Conservation (phyloP, 2,888 invertebrate species). For the Sepiola atlantica region DNA sequence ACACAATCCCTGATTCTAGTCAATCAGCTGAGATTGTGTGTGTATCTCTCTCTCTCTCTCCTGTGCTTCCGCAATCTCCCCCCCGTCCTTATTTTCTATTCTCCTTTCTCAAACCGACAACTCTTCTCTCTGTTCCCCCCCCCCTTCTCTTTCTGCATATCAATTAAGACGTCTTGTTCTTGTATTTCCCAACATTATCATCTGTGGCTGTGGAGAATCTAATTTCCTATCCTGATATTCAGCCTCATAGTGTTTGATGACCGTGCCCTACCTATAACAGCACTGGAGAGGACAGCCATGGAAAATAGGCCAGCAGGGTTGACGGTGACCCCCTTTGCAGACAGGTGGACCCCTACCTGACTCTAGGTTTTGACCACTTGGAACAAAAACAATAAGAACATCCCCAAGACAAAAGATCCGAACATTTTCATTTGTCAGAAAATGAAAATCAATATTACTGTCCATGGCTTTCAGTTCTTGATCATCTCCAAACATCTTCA, state of each 20-base stretch:
- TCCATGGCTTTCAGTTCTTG: not conserved
- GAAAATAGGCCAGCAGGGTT: not conserved
- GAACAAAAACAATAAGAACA: not conserved
- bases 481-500: not conserved
- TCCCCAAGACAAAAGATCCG: not conserved
- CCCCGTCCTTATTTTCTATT: too few relatives aligned
- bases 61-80: not conserved
- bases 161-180: constrained; percentile 12
- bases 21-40: not conserved
- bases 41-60: not conserved
- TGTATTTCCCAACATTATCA: not conserved
- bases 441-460: not conserved
- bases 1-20: not conserved
- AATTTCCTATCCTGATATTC: not conserved
- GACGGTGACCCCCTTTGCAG: not conserved
- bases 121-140: too few relatives aligned
- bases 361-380: not conserved
- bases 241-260: not conserved
- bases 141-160: not conserved
- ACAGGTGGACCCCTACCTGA: not conserved
- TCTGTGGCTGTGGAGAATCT: not conserved
- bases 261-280: not conserved
- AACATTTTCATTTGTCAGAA: not conserved
- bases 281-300: not conserved
- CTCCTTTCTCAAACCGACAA: not conserved